phyloP scores from a whole-genome alignment of 2,113 vertebrate genomes.

The Orthonyx spaldingii region DNA sequence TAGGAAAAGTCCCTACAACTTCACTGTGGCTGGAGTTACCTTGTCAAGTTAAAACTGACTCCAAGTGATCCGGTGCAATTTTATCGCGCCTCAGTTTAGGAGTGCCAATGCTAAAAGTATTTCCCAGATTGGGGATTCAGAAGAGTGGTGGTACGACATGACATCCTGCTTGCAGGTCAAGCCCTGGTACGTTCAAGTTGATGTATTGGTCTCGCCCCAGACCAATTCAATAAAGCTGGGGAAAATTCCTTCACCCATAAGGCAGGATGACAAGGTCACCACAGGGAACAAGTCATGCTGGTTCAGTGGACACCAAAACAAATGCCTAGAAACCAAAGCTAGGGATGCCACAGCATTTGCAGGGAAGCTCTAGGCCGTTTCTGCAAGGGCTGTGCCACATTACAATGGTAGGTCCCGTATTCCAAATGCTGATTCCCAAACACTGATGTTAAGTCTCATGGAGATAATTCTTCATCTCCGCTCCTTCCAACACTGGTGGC shows the following conservation, averaged over 20 bases:
- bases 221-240: neutral
- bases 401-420: neutral
- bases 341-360: neutral
- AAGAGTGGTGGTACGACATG: too few relatives aligned
- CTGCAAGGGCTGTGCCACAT: accelerated
- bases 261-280: too few relatives aligned
- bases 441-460: neutral
- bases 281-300: neutral
- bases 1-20: neutral
- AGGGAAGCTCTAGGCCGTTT: neutral
- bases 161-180: neutral
- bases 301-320: neutral
- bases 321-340: neutral
- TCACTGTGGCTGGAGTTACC: accelerated
- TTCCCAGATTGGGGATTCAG: neutral
- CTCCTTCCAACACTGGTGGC: neutral
- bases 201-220: accelerated
- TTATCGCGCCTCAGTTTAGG: accelerated
- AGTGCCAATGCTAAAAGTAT: neutral
- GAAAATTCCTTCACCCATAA: neutral
- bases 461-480: neutral
- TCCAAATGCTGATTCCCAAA: neutral
- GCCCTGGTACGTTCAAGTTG: neutral
- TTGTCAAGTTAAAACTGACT: neutral
- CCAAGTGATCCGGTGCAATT: accelerated